Conservation (phyloP, 2,888 invertebrate species). For the Eupithecia abbreviata region DNA sequence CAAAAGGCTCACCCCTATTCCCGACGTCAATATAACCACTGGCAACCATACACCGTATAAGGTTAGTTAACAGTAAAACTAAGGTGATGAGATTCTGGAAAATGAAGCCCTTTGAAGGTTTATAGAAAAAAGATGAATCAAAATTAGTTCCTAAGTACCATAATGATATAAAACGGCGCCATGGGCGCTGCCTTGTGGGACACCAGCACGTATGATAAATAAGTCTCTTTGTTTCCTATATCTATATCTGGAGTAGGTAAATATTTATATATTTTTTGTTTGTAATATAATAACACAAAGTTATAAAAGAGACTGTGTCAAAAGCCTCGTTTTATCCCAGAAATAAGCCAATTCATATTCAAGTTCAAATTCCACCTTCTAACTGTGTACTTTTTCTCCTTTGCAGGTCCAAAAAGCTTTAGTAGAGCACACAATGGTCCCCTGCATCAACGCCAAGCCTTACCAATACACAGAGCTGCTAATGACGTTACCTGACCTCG, state of each 20-base stretch:
- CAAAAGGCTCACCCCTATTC: constrained; percentile 87
- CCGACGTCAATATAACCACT: constrained; percentile 85
- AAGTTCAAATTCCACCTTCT: neutral
- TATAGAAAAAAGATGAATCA: neutral
- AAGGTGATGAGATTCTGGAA: neutral
- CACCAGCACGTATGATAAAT: neutral
- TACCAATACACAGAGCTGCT: constrained; percentile 91
- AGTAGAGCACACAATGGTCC: constrained; percentile 91
- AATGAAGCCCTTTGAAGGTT: neutral
- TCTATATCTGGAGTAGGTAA: too few relatives aligned
- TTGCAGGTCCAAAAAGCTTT: constrained; percentile 89
- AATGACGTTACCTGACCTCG: constrained; percentile 92
- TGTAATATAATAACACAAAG: too few relatives aligned
- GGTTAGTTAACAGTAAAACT: constrained; percentile 59
- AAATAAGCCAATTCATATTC: neutral
- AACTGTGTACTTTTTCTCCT: neutral
- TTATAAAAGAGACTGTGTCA: neutral
- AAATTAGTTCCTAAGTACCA: neutral
- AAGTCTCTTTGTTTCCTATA: neutral
- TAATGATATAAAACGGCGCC: neutral
- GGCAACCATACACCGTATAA: constrained; percentile 89
- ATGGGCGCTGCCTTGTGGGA: neutral
- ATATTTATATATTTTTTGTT: too few relatives aligned
- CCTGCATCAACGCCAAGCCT: constrained; percentile 94
- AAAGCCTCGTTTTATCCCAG: neutral